Evolutionary conservation across 1,140 invertebrate genomes (phyloP), one percentile per base, ranked within the genome.

Genomic region (Achroia grisella): DNA sequence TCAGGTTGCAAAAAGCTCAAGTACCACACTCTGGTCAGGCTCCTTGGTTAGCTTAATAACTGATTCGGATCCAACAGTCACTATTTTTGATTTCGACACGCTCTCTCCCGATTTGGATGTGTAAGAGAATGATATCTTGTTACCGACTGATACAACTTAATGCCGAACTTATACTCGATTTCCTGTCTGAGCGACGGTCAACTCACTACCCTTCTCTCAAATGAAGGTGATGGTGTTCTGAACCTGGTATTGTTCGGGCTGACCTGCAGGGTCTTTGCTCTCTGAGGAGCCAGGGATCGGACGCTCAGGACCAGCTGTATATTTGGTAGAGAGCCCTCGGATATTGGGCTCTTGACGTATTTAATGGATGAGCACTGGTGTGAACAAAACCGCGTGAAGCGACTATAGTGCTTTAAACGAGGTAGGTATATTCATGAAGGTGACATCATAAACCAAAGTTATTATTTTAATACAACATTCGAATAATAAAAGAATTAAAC

Each of bases 401-500:
- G 17, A 23, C 17, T 23, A 23, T 2, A 3, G 17, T 6, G 37
- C 35, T 48, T 37, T 64, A 44, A 44, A 48, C 47, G 39, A 30
- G 49, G 17, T 23, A 23, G 17, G 17, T 23, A 23, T 23, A 23
- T 23, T 23, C 17, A 23, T 23, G 42, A 27, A 58, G 55, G 57
- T 62, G 53, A 61, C 51, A 59, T 58, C 55, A 66, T 63, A 64
- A 57, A 55, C 52, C 62, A 59, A 62, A 63, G 58, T 63, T 62
- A 73, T 62, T 63, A 65, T 62, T 59, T 63, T 70, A 59, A 67
- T 76, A 62, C 43, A 57, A 63, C 70, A 67, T 71, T 71, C 59
- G 62, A 69, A 71, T 66, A 62, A 69, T 72, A 74, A 71, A 71
- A 74, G 66, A 74, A 77, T 64, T 67, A 71, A 69, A 62, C 56